These are phyloP conservation scores for Naja naja DNA, from an alignment of 2,113 vertebrate genomes.

Conservation along the genomic window DNA sequence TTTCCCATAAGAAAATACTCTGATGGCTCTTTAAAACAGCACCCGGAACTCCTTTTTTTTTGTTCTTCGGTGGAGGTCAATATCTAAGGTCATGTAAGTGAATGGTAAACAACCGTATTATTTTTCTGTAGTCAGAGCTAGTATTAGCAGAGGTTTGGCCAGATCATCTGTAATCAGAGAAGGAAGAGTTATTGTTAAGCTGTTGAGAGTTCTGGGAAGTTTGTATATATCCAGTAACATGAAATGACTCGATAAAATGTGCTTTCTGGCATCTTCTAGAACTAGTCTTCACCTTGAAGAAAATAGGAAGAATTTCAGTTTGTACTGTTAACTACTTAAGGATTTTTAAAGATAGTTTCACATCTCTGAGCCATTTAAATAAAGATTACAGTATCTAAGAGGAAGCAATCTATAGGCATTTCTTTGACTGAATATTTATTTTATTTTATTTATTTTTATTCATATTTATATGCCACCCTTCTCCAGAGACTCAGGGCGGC, in stretches of 20 bases:
- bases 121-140: neutral
- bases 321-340: neutral
- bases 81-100: neutral
- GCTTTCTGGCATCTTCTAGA: neutral
- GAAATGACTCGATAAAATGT: neutral
- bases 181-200: neutral
- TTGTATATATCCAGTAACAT: neutral
- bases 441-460: too few species aligned
- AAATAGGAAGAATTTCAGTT: neutral
- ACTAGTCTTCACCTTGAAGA: neutral
- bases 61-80: neutral
- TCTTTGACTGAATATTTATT: slow-evolving; percentile 12
- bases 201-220: neutral
- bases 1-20: neutral
- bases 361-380: neutral
- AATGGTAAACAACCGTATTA: neutral
- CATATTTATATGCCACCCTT: too few species aligned
- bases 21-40: neutral
- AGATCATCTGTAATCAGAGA: neutral
- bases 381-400: neutral
- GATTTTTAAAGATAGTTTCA: neutral
- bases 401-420: slow-evolving; percentile 7
- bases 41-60: neutral
- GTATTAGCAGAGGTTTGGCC: neutral
- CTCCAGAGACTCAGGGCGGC: too few species aligned